Conservation (phyloP, 2,113 vertebrate species). For the Gymnarchus niloticus region DNA sequence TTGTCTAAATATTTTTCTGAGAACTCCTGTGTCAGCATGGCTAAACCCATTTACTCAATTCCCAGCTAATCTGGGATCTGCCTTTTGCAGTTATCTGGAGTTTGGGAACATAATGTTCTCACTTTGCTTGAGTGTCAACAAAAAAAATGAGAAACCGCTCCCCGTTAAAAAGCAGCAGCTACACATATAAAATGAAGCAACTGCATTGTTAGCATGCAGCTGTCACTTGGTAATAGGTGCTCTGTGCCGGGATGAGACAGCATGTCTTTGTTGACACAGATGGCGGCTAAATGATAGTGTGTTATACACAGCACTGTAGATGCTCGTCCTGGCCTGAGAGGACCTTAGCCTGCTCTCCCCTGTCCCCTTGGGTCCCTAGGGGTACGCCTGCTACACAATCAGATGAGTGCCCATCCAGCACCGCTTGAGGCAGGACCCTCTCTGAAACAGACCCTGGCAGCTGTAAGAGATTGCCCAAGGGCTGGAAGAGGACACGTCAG, state of each 20-base stretch:
- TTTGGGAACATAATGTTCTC: background rate
- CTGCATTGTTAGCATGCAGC: background rate
- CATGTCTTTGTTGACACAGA: background rate
- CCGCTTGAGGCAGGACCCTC: background rate
- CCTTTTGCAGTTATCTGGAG: background rate
- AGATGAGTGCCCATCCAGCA: background rate
- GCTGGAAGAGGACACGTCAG: background rate
- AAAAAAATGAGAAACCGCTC: background rate
- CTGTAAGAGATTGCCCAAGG: background rate
- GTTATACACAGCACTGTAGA: background rate
- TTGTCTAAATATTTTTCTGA: background rate
- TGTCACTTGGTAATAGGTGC: background rate
- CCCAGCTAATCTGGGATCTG: background rate
- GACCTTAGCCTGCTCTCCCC: background rate
- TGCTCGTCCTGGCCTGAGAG: background rate
- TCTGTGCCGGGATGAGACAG: background rate
- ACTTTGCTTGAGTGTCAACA: background rate
- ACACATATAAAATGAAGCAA: background rate
- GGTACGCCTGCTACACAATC: background rate
- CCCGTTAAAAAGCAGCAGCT: background rate
- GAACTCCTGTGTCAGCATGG: background rate
- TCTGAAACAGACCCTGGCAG: background rate
- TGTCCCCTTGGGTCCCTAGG: background rate
- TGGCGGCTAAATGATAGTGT: background rate
- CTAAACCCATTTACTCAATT: background rate